phyloP scores from a whole-genome alignment of 2,797 vertebrate species.

The Poecilia picta region DNA sequence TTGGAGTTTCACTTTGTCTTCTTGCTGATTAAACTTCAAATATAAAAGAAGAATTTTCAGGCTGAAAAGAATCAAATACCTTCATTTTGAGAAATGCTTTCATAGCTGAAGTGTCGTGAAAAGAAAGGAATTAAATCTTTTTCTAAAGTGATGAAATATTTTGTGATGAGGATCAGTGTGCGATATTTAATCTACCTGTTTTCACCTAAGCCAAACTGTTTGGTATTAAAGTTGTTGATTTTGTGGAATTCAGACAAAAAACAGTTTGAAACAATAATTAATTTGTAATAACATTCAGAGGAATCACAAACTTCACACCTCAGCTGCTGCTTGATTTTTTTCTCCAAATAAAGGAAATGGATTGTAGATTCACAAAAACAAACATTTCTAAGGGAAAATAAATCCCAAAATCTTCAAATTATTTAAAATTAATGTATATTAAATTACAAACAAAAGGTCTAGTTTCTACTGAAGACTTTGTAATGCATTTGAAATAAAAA shows the following conservation, averaged over 20 bases:
- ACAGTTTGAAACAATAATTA: not conserved
- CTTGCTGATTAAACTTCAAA: slow-evolving; percentile 12
- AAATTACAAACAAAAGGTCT: not conserved
- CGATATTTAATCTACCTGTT: not conserved
- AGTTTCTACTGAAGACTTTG: no score
- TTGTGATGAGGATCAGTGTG: not conserved
- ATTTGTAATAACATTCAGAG: not conserved
- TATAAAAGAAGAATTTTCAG: not conserved
- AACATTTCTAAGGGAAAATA: not conserved
- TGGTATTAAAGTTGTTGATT: not conserved
- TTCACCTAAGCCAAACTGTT: not conserved
- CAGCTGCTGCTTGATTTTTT: not conserved
- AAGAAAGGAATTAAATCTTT: not conserved
- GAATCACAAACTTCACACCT: not conserved
- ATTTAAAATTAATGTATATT: not conserved
- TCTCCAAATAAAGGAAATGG: not conserved
- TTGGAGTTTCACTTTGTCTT: slow-evolving; percentile 5
- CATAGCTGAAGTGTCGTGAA: not conserved
- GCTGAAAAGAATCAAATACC: slow-evolving; percentile 2
- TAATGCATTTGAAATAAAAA: no score
- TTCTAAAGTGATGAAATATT: slow-evolving; percentile 5
- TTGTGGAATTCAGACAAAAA: not conserved
- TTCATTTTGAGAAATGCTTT: not conserved
- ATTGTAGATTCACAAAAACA: not conserved
- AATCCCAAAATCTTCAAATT: not conserved